Evolutionary conservation across 2,888 invertebrate species (phyloP).

Genomic region (Pyrochroa serraticornis): DNA sequence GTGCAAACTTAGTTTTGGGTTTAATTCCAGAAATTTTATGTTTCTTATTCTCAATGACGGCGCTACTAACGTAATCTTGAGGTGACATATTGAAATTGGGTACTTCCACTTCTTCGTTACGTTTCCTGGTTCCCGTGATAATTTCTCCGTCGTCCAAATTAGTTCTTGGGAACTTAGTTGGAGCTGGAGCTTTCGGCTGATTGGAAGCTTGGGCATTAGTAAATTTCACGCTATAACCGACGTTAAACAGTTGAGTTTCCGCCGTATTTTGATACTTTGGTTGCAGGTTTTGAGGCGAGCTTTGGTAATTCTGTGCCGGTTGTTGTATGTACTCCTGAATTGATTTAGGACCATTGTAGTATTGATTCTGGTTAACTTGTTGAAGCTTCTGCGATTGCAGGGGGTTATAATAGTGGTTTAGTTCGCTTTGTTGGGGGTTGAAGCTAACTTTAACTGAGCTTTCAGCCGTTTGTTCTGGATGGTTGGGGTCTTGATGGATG

Average conservation of each 20-base stretch:
- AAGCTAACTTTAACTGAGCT: constrained; percentile 42
- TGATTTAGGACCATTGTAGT: not conserved
- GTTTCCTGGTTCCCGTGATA: constrained; percentile 31
- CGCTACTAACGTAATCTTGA: constrained; percentile 19
- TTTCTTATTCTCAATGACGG: constrained; percentile 17
- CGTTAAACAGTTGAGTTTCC: constrained; percentile 30
- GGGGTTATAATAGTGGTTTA: not conserved
- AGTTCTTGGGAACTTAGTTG: constrained; percentile 8
- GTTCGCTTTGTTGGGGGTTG: constrained; percentile 12
- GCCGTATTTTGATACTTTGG: not conserved
- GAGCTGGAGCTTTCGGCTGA: not conserved
- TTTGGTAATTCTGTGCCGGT: not conserved
- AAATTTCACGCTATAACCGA: constrained; percentile 33
- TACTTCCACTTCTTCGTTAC: constrained; percentile 27
- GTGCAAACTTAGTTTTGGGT: constrained; percentile 24
- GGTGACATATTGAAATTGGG: constrained; percentile 17
- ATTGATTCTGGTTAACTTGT: not conserved
- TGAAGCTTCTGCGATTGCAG: not conserved
- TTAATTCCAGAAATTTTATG: constrained; percentile 26
- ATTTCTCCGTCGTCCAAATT: constrained; percentile 28
- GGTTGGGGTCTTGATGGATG: constrained; percentile 38
- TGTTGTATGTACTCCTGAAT: not conserved
- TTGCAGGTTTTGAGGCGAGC: not conserved
- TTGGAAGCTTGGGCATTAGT: constrained; percentile 1
- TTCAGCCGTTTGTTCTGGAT: constrained; percentile 41